A percentile compares a stretch with the other conserved stretches of the same genome.
Evolutionary conservation across 2,113 vertebrate genomes (phyloP).

Genomic region (Microtus ochrogaster): DNA sequence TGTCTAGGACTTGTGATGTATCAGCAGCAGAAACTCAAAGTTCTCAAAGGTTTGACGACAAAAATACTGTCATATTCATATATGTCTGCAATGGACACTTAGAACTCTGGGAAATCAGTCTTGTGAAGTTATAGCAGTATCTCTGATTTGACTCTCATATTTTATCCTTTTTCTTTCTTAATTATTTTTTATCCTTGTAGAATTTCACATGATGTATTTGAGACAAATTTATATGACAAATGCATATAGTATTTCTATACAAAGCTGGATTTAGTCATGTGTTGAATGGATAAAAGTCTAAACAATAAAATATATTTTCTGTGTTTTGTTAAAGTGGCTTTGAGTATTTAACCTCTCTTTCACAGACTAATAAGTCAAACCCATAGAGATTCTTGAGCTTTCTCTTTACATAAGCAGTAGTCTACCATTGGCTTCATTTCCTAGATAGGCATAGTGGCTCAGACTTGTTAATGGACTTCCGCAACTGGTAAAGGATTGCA

Average conservation of each 20-base stretch:
- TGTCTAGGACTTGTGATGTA: background rate
- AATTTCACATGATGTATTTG: background rate
- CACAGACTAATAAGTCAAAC: background rate
- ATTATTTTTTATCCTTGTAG: background rate
- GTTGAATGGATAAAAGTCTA: background rate
- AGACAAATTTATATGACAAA: background rate
- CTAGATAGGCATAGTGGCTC: background rate
- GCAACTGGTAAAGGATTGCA: background rate
- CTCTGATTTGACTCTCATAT: background rate
- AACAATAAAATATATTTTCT: background rate
- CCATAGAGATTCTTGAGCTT: background rate
- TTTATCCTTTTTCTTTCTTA: background rate
- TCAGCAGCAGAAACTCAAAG: background rate
- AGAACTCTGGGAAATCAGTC: background rate
- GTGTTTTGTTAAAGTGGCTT: background rate
- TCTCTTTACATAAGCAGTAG: background rate
- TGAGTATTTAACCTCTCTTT: constrained; percentile 1
- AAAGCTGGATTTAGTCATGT: background rate
- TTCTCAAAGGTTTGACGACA: background rate
- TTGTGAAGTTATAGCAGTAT: background rate
- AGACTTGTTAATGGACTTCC: constrained; percentile 18
- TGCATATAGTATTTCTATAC: background rate
- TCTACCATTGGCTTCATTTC: constrained; percentile 29
- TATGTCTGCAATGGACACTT: background rate
- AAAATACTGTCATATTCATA: too few species aligned